Conservation (phyloP, 2,113 vertebrate species). For the Corydoras sp. region DNA sequence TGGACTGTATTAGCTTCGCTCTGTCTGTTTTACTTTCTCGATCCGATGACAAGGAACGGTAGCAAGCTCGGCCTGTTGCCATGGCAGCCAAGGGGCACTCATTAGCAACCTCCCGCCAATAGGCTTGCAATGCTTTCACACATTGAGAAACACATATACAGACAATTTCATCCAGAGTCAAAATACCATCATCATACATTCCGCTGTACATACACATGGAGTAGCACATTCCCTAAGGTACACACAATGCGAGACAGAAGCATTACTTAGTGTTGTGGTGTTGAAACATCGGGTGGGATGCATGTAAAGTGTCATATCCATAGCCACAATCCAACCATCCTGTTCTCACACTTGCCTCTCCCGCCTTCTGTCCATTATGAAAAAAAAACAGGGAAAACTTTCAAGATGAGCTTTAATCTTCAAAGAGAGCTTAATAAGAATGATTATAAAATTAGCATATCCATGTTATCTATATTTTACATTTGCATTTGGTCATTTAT, state of each 20-base stretch:
- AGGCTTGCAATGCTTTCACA: not conserved
- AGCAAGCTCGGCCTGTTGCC: conserved; percentile 5
- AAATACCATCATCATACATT: not conserved
- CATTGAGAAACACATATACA: not conserved
- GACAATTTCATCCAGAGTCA: not conserved
- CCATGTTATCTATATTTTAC: too few species aligned
- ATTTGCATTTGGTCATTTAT: too few species aligned
- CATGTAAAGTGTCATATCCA: not conserved
- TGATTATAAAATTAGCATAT: too few species aligned
- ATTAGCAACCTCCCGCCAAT: conserved; percentile 15
- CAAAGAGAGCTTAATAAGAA: too few species aligned
- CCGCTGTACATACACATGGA: not conserved
- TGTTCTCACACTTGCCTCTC: not conserved
- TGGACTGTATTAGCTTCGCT: not conserved
- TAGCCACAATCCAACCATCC: not conserved
- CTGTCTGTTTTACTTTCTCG: not conserved
- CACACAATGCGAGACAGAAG: not conserved
- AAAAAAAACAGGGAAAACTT: too few species aligned
- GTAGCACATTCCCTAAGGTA: not conserved
- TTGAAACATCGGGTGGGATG: conserved; percentile 3
- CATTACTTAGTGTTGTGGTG: not conserved
- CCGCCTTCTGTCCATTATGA: not conserved
- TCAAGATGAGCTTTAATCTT: too few species aligned
- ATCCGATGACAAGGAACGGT: not conserved
- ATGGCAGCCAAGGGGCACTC: conserved; percentile 21